Percentiles rank a stretch among this genome's conserved stretches.
Conservation (phyloP, 1,140 invertebrate species). For the Anthonomus grandis region DNA sequence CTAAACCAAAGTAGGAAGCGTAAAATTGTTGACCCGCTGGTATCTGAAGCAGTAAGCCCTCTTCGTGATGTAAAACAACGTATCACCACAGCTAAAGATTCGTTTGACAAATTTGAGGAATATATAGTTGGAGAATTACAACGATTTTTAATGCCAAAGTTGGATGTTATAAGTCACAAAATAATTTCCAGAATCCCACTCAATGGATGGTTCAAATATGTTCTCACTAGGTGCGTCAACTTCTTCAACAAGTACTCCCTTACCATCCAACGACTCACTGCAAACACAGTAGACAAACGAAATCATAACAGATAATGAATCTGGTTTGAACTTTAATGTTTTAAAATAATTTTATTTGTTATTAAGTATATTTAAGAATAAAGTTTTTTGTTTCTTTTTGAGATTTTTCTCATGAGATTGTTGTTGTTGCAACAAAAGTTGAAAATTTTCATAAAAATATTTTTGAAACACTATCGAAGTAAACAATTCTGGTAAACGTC, state of each 20-base stretch:
- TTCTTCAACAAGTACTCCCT: neutral
- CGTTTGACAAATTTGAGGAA: neutral
- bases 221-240: neutral
- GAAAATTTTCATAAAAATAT: too few species aligned
- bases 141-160: neutral
- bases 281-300: neutral
- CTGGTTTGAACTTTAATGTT: neutral
- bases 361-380: neutral
- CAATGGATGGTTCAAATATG: neutral
- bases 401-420: too few species aligned
- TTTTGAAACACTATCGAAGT: too few species aligned
- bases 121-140: neutral
- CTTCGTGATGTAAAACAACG: neutral
- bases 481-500: too few species aligned
- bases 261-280: neutral
- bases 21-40: neutral
- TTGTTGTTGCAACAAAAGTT: too few species aligned
- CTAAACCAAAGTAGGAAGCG: neutral
- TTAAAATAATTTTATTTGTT: neutral
- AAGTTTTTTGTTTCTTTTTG: neutral
- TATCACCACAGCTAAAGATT: neutral
- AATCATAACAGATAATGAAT: too few species aligned
- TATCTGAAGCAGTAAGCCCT: neutral
- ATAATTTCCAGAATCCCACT: neutral
- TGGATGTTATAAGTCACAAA: neutral